Conservation (phyloP, 2,888 invertebrate genomes). For the Megaustenia siamemsis region DNA sequence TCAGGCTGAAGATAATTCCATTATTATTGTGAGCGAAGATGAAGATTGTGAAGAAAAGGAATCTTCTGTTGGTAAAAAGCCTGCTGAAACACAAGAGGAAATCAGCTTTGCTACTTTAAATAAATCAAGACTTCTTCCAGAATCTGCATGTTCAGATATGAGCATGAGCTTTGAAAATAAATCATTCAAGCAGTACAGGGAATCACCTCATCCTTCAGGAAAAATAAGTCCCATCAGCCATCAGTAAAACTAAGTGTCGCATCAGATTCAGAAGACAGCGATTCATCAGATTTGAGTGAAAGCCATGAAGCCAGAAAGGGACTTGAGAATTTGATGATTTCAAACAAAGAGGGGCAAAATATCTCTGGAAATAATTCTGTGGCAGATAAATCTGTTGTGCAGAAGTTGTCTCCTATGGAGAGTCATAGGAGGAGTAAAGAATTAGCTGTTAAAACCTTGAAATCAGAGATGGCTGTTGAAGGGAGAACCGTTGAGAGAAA, state of each 20-base stretch:
- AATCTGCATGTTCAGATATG: background rate
- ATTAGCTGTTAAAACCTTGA: background rate
- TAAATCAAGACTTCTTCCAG: conserved; percentile 20
- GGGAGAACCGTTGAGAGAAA: background rate
- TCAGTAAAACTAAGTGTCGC: background rate
- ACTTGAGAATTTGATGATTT: conserved; percentile 31
- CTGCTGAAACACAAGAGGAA: conserved; percentile 14
- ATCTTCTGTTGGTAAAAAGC: background rate
- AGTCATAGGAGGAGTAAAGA: background rate
- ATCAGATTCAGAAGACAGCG: conserved; percentile 22
- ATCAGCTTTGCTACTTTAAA: conserved; percentile 45
- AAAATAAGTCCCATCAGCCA: conserved; percentile 14
- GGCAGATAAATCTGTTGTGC: background rate
- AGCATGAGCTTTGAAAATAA: conserved; percentile 30
- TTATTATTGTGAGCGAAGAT: background rate
- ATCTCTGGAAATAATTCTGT: background rate
- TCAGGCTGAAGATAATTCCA: background rate
- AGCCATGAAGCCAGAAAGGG: background rate
- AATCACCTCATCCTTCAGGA: conserved; percentile 22
- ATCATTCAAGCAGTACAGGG: conserved; percentile 49
- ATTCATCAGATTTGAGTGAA: conserved; percentile 30
- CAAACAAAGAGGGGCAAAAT: conserved; percentile 24
- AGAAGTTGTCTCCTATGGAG: background rate
- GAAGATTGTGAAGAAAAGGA: conserved; percentile 23
- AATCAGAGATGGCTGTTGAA: background rate